A percentile compares a stretch with the other conserved stretches of the same genome.
phyloP scores from a whole-genome alignment of 2,797 vertebrate genomes.

The Hypotaenidia okinawae region DNA sequence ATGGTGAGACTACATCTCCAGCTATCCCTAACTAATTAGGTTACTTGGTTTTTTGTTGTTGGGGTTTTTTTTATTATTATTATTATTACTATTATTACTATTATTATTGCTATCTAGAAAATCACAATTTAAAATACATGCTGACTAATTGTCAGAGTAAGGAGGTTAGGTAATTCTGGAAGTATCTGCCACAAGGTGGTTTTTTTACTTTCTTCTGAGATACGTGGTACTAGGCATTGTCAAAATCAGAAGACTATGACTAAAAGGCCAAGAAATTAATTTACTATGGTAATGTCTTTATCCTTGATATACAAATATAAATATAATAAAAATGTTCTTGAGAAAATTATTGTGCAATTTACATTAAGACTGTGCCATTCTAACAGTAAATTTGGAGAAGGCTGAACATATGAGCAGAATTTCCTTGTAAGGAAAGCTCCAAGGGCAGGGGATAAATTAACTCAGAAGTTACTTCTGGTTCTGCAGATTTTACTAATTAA shows the following conservation, averaged over 20 bases:
- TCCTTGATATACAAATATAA: background rate
- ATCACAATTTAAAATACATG: background rate
- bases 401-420: slow-evolving; percentile 8
- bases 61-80: background rate
- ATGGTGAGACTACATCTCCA: background rate
- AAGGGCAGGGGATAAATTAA: slow-evolving; percentile 54
- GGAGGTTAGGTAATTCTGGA: background rate
- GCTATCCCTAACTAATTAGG: background rate
- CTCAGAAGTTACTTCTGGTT: slow-evolving; percentile 62
- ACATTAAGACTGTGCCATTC: background rate
- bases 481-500: slow-evolving; percentile 65
- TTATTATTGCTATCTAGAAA: background rate
- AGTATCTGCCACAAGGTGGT: background rate
- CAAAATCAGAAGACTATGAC: background rate
- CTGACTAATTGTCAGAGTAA: background rate
- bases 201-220: background rate
- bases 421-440: slow-evolving; percentile 45
- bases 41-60: rapidly evolving
- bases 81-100: background rate
- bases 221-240: background rate
- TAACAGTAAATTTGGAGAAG: background rate
- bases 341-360: slow-evolving; percentile 34
- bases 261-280: slow-evolving; percentile 24
- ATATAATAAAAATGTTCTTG: background rate
- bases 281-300: slow-evolving; percentile 14